Evolutionary conservation across 2,797 vertebrate genomes (phyloP), one percentile per base, ranked within the genome.

Genomic region (Notolepis coatsorum): DNA sequence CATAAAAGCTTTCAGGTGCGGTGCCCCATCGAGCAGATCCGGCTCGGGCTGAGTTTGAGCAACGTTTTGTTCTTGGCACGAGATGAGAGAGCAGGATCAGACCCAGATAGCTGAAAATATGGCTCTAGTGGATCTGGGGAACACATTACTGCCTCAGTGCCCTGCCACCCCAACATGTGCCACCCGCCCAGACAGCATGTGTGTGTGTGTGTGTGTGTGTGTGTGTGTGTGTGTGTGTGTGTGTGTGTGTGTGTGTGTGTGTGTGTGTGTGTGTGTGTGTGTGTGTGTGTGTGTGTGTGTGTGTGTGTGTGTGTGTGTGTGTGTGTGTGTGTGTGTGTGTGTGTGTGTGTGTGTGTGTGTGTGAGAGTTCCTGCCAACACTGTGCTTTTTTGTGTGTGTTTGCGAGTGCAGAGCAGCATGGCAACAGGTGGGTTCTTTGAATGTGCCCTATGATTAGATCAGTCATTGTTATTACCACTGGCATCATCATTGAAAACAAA

Each of bases 1-100:
- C 33, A 50, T 90, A 86, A 91, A 82, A 88, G 81, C 84, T 88
- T 84, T 85, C 85, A 91, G 84, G 87, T 92, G 87, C 77, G 43
- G 69, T 38, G 49, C 63, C 75, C 77, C 79, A 74, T 79, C n/a
- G 66, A 80, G 84, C 57, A 17, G 72, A 85, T 79, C 71, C 9
- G 37, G 58, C 61, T 51, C 6, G 61, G 61, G 72, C 64, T 64
- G 4, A 77, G 67, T 51, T 66, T 30, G n/a, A 52, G 62, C 52
- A 46, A 17, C 55, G 50, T 69, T 64, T 65, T 38, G 2, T 63
- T 79, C 60, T 84, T 93, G 88, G 91, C 90, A 87, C 37, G 65
- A 82, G 80, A 88, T 90, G 69, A 89, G 76, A 89, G 77, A 64
- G 48, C 47, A 60, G 55, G 81, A 73, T 75, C 72, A 67, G 68